Conservation (phyloP, 2,797 vertebrate species). For the Liparis tanakae region DNA sequence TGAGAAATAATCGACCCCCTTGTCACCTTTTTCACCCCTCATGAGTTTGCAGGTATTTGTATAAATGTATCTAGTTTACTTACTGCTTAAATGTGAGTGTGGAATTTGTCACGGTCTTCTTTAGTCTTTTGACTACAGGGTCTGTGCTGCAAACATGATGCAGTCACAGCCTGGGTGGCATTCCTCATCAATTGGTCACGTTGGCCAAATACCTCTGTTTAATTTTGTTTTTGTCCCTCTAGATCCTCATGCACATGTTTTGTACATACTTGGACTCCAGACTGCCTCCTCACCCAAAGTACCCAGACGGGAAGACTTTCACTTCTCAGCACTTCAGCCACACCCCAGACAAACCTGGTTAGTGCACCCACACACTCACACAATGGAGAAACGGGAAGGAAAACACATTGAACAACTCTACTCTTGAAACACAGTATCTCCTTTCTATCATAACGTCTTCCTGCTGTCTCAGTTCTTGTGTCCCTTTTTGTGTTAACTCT, state of each 20-base stretch:
- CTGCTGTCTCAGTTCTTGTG: not conserved
- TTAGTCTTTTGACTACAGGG: not conserved
- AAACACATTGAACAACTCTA: not conserved
- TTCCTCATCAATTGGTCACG: not conserved
- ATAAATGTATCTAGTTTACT: not conserved
- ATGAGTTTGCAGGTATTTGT: no score
- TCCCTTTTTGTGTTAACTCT: not conserved
- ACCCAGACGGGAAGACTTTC: constrained; percentile 97
- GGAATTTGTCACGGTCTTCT: not conserved
- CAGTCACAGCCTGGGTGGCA: not conserved
- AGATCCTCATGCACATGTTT: constrained; percentile 96
- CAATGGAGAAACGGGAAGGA: not conserved
- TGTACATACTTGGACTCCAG: constrained; percentile 97
- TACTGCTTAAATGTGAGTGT: not conserved
- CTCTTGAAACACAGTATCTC: not conserved
- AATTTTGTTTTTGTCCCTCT: constrained; percentile 13
- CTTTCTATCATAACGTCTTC: not conserved
- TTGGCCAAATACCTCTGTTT: not conserved
- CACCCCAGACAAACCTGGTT: constrained; percentile 94
- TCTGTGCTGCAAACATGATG: not conserved
- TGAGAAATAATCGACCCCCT: no score
- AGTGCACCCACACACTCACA: not conserved
- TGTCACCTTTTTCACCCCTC: no score
- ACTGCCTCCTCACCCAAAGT: constrained; percentile 96
- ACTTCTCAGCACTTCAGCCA: constrained; percentile 96